Conservation (phyloP, 2,888 invertebrate genomes). For the Aporophyla lueneburgensis region DNA sequence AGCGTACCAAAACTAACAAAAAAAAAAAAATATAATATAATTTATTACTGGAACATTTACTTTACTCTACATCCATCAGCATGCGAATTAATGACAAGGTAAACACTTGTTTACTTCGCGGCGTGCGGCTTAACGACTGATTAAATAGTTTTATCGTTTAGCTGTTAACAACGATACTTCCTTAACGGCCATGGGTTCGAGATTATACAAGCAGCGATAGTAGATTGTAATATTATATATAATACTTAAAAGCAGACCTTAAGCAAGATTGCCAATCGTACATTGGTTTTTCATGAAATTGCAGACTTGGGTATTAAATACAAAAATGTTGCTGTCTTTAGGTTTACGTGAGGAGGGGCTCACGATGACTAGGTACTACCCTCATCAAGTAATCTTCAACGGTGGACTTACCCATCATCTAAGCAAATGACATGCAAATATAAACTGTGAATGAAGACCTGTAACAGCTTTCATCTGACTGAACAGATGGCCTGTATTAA, state of each 20-base stretch:
- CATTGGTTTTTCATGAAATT: background rate
- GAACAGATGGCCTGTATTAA: background rate
- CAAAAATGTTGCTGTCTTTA: too few species aligned
- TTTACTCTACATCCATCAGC: background rate
- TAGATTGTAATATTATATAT: conserved; percentile 28
- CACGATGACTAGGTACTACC: background rate
- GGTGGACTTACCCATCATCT: background rate
- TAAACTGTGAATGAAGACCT: too few species aligned
- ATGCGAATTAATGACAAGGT: background rate
- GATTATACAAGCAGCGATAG: conserved; percentile 29
- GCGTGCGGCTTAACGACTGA: conserved; percentile 3
- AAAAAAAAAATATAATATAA: background rate
- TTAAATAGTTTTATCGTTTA: conserved; percentile 22
- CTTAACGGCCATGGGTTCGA: conserved; percentile 17
- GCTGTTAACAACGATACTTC: conserved; percentile 22
- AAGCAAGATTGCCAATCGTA: background rate
- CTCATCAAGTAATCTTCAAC: background rate
- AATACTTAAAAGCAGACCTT: background rate
- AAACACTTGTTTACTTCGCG: background rate
- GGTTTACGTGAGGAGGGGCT: background rate
- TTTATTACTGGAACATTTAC: background rate
- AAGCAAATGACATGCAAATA: background rate
- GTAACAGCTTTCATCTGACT: too few species aligned
- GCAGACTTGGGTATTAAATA: too few species aligned
- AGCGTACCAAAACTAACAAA: background rate